Conservation (phyloP, 2,888 invertebrate genomes). For the Agrochola circellaris region DNA sequence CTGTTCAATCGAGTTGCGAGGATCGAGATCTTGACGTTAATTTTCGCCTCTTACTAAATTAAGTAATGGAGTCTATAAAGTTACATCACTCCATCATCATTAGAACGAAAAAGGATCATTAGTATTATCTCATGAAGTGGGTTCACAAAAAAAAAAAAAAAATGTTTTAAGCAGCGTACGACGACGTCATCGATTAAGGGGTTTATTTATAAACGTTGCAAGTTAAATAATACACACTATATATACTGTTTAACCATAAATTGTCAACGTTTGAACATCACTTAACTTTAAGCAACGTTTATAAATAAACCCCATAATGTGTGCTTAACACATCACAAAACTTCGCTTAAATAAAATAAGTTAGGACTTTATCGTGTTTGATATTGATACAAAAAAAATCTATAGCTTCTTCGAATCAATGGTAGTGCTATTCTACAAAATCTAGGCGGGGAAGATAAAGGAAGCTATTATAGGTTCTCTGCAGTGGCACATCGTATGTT, state of each 20-base stretch:
- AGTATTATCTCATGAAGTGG: neutral
- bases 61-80: neutral
- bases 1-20: slow-evolving; percentile 20
- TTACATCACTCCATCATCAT: neutral
- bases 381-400: neutral
- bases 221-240: no score
- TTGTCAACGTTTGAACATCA: no score
- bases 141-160: neutral
- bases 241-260: no score
- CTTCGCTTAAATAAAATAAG: neutral
- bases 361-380: neutral
- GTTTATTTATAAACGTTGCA: no score
- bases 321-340: neutral
- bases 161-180: neutral
- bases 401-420: slow-evolving; percentile 6
- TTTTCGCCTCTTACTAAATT: neutral
- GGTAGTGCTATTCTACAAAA: slow-evolving; percentile 27
- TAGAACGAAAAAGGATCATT: neutral
- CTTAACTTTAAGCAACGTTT: no score
- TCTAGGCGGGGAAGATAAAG: slow-evolving; percentile 67
- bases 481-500: slow-evolving; percentile 71
- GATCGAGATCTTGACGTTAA: neutral
- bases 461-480: slow-evolving; percentile 74
- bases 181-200: neutral
- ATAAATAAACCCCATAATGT: neutral